Evolutionary conservation across 2,113 vertebrate species (phyloP), one percentile per base, ranked within the genome.

Genomic region (Toxotes jaculatrix): DNA sequence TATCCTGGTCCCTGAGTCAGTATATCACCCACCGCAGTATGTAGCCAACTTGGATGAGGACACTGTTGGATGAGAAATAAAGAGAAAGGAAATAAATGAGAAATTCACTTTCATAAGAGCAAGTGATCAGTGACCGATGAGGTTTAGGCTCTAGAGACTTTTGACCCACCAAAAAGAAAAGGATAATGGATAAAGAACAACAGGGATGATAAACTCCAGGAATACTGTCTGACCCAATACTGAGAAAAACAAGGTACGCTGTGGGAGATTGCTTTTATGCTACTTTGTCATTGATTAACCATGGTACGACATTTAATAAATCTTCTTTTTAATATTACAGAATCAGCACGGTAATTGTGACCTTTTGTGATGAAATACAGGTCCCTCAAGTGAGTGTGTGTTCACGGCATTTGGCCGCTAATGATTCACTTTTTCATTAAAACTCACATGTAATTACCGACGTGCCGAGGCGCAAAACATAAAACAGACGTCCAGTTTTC

Each of bases 401-500:
- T 67, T 74, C 14, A 7, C 66, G 56, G 61, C 69, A 4, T 31
- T 62, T 27, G 8, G 71, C 84, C 78, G 72, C 69, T 60, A 68
- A 72, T 66, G 65, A 85, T 60, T 82, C 31, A 32, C 55, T 53
- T 64, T 59, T 77, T 36, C n/a, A 57, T 69, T 23, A 42, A 76
- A 74, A 78, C 73, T 75, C 60, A 31, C 27, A 43, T 17, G 31
- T 69, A 76, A 79, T 81, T 87, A 71, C 74, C 42, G 40, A 38
- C 7, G 40, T 74, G 73, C 47, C 70, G 27, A 32, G 31, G 40
- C 65, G 66, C 57, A 31, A 71, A 88, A 85, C 74, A 87, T 51
- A 77, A 66, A 86, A 31, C 90, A 88, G 90, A 76, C 80, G 14
- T 45, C 45, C 47, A 59, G 55, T 83, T 74, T 82, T 78, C 73